These are phyloP conservation scores for Zeuzera pyrina DNA, from an alignment of 2,888 invertebrate genomes.

Conservation along the genomic window DNA sequence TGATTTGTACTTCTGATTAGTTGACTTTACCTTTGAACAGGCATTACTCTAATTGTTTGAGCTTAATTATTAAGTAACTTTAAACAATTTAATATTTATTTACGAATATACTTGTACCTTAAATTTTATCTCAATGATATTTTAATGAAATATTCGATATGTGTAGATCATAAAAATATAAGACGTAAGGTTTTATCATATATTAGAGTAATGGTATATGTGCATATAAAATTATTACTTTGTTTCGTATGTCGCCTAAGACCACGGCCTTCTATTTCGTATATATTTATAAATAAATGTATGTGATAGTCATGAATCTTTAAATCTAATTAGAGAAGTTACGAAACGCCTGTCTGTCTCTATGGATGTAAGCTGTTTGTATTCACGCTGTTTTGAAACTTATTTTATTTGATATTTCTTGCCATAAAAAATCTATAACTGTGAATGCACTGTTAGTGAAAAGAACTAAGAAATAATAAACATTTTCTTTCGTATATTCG, in stretches of 20 bases:
- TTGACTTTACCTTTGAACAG: too few species aligned
- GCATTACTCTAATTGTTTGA: too few species aligned
- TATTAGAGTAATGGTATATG: too few species aligned
- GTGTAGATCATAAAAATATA: too few species aligned
- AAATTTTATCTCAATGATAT: too few species aligned
- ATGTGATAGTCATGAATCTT: slow-evolving; percentile 28
- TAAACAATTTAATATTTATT: too few species aligned
- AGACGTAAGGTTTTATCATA: too few species aligned
- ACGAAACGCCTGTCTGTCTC: slow-evolving; percentile 26
- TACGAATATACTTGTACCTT: too few species aligned
- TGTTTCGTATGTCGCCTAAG: slow-evolving; percentile 34
- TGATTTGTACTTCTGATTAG: too few species aligned
- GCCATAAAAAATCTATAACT: slow-evolving; percentile 44
- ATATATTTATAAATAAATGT: slow-evolving; percentile 21
- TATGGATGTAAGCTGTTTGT: slow-evolving; percentile 49
- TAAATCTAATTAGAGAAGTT: slow-evolving; percentile 12
- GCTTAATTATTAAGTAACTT: too few species aligned
- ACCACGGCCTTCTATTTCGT: slow-evolving; percentile 56
- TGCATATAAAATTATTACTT: too few species aligned
- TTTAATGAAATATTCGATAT: too few species aligned
- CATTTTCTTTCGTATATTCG: slow-evolving; percentile 55
- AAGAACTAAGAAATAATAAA: slow-evolving; percentile 48
- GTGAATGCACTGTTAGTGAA: slow-evolving; percentile 66
- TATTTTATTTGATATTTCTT: slow-evolving; percentile 33
- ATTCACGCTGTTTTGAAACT: slow-evolving; percentile 42